Evolutionary conservation across 2,888 invertebrate species (phyloP), one percentile per base, ranked within the genome.

Genomic region (Synergus japonicus): DNA sequence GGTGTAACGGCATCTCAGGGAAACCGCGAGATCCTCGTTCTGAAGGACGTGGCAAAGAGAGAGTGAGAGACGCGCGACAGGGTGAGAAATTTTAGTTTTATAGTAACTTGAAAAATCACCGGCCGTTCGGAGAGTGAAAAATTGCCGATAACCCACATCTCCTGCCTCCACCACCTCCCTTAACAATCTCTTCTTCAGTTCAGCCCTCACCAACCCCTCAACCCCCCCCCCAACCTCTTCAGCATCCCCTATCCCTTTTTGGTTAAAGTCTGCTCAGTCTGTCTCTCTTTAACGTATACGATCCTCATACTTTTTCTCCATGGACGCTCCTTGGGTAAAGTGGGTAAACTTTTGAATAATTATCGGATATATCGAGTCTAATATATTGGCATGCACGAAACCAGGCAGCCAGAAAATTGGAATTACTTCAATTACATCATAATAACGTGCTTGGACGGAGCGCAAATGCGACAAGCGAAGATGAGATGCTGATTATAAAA

Each of bases 361-460:
- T 83, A 77, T 58, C 66, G 76, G 44, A 79, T 79, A 83, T 77
- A 81, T 80, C 37, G 82, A 76, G 60, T 65, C 43, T 77, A 79
- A 82, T 79, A 79, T 78, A 77, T 78, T 78, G 78, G 69, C 54
- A 10, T 54, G 73, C 73, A 37, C 49, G 60, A 76, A 79, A 64
- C 73, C 83, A 83, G 29, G 79, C 82, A 83, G 73, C 82, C 79
- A 79, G 83, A 83, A 83, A 83, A 83, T 83, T 83, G 81, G 80
- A 77, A 79, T 79, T 79, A 79, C 79, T 80, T 83, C 78, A 79
- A 81, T 80, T 81, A 80, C 78, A 60, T 69, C 46, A 81, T 80
- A 83, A 83, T 83, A 83, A 81, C 54, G 29, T 73, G 73, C 73
- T 73, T 73, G 73, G 54, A 13, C 54, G 73, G 54, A 69, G 73